Evolutionary conservation across 2,113 vertebrate species (phyloP).

Genomic region (Nibea coibor): DNA sequence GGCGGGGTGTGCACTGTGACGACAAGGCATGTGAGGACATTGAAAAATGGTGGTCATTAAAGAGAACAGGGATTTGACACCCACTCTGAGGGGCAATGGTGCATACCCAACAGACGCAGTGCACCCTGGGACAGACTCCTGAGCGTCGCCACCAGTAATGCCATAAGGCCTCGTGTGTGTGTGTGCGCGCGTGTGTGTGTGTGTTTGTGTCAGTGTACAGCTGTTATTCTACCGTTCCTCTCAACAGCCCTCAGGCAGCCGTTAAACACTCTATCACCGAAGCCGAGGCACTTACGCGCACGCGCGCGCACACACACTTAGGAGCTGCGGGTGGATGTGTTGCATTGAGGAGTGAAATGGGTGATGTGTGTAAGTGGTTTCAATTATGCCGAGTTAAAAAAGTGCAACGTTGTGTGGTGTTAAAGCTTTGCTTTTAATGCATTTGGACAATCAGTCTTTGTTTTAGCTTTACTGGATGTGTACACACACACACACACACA

Average conservation of each 20-base stretch:
- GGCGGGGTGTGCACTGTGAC: slow-evolving; percentile 39
- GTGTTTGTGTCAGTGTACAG: slow-evolving; percentile 55
- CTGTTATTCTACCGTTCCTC: slow-evolving; percentile 64
- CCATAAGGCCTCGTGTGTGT: slow-evolving; percentile 46
- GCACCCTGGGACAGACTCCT: slow-evolving; percentile 67
- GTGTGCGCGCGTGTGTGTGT: slow-evolving; percentile 21
- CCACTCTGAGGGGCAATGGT: slow-evolving; percentile 74
- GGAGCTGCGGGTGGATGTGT: slow-evolving; percentile 40
- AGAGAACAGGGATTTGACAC: slow-evolving; percentile 68
- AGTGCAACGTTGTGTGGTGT: not conserved
- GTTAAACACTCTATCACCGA: slow-evolving; percentile 46
- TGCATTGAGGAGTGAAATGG: slow-evolving; percentile 40
- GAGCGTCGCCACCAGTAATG: slow-evolving; percentile 43
- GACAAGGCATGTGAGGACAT: slow-evolving; percentile 61
- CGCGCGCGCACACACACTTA: slow-evolving; percentile 5
- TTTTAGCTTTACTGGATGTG: not conserved
- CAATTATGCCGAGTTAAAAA: slow-evolving; percentile 32
- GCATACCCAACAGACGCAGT: slow-evolving; percentile 71
- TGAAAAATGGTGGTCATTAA: slow-evolving; percentile 80
- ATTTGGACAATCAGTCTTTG: not conserved
- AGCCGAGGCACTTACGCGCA: slow-evolving; percentile 22
- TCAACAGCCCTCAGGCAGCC: slow-evolving; percentile 64
- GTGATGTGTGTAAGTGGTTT: slow-evolving; percentile 56
- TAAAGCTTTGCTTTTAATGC: not conserved
- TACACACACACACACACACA: not conserved